Conservation (phyloP, 2,113 vertebrate species). For the Lampris megalopsis region DNA sequence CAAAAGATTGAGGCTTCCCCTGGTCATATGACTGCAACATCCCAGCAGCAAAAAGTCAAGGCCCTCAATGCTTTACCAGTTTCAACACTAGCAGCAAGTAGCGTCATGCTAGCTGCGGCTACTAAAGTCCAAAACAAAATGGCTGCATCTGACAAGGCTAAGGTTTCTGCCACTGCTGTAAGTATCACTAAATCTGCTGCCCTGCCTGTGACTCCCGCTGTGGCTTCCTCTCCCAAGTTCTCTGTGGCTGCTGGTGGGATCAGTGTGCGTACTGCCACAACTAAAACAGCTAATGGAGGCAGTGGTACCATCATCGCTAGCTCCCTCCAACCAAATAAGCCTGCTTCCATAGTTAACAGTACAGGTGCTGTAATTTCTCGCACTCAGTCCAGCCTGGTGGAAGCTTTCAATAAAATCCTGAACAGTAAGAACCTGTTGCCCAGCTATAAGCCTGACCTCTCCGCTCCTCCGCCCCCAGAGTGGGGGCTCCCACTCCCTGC, state of each 20-base stretch:
- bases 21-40: constrained; percentile 74
- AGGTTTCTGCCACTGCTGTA: constrained; percentile 78
- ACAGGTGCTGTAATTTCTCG: constrained; percentile 91
- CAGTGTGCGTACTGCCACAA: constrained; percentile 72
- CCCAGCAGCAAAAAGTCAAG: constrained; percentile 85
- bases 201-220: constrained; percentile 69
- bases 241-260: constrained; percentile 78
- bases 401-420: constrained; percentile 97
- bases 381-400: constrained; percentile 94
- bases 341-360: constrained; percentile 80
- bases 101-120: constrained; percentile 94
- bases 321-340: constrained; percentile 81
- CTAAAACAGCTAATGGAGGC: constrained; percentile 84
- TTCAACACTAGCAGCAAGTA: constrained; percentile 91
- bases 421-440: constrained; percentile 96
- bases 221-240: constrained; percentile 76
- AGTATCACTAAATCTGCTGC: constrained; percentile 77
- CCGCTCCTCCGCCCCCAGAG: constrained; percentile 82
- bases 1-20: constrained; percentile 72
- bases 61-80: constrained; percentile 87
- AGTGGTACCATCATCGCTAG: constrained; percentile 44
- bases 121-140: constrained; percentile 95
- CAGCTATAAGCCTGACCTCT: constrained; percentile 94
- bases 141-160: constrained; percentile 81
- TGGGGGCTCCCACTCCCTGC: constrained; percentile 88